Percentiles rank a stretch among this genome's conserved stretches.
Conservation (phyloP, 2,888 invertebrate species). For the Axea sp. region DNA sequence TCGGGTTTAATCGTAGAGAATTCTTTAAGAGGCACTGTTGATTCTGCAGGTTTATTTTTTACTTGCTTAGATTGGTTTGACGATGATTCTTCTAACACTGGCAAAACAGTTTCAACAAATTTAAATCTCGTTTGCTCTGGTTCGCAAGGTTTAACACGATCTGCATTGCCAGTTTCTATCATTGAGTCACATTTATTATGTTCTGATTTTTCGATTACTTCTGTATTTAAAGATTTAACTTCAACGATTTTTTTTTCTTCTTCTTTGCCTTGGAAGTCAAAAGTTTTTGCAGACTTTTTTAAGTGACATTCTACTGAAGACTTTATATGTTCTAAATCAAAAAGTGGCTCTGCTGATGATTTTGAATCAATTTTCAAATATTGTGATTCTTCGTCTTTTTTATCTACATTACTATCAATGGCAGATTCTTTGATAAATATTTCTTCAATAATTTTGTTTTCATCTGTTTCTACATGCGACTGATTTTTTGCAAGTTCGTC, state of each 20-base stretch:
- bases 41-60: constrained; percentile 11
- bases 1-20: neutral
- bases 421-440: no score
- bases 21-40: constrained; percentile 5
- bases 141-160: constrained; percentile 3
- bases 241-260: no score
- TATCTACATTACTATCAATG: no score
- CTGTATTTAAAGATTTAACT: no score
- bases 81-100: constrained; percentile 7
- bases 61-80: constrained; percentile 6
- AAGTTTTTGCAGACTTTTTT: constrained; percentile 47
- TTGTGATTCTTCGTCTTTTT: no score
- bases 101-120: constrained; percentile 67
- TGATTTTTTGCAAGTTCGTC: no score
- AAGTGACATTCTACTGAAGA: constrained; percentile 27
- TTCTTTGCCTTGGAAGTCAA: constrained; percentile 38
- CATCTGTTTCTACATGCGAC: no score
- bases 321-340: constrained; percentile 10
- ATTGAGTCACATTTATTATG: neutral
- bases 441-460: no score
- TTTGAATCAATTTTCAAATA: no score
- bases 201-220: no score
- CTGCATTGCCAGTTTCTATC: neutral
- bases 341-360: no score
- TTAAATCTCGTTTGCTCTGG: constrained; percentile 58